A percentile compares a stretch with the other conserved stretches of the same genome.
Evolutionary conservation across 2,888 invertebrate genomes (phyloP).

Genomic region (Panorpa germanica): DNA sequence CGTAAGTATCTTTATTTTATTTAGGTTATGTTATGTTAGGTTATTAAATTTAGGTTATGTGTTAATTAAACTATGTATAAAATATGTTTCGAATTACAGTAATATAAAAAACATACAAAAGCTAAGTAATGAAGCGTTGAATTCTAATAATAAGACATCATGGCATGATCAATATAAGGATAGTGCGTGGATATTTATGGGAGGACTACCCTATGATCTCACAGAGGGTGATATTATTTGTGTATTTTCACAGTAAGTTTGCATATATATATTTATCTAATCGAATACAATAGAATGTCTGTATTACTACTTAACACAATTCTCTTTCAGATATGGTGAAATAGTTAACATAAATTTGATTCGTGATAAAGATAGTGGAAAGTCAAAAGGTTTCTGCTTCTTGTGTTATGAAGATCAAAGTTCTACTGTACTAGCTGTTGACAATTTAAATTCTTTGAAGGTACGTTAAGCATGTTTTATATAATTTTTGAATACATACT

Average conservation of each 20-base stretch:
- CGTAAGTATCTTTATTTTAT: conserved; percentile 24
- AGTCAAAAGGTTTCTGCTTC: conserved; percentile 88
- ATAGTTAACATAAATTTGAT: conserved; percentile 90
- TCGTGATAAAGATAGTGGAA: conserved; percentile 83
- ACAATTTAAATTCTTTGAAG: conserved; percentile 94
- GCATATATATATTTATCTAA: conserved; percentile 5
- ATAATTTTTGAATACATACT: conserved; percentile 3
- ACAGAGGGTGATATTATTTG: conserved; percentile 42
- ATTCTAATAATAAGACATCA: conserved; percentile 54
- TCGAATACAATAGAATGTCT: neutral
- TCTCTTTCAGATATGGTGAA: conserved; percentile 72
- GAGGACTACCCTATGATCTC: conserved; percentile 84
- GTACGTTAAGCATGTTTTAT: conserved; percentile 24
- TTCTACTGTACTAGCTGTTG: conserved; percentile 88
- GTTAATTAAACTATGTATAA: conserved; percentile 13
- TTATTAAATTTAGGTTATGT: conserved; percentile 34
- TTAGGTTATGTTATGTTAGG: conserved; percentile 8
- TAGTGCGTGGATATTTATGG: conserved; percentile 94
- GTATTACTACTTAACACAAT: conserved; percentile 9
- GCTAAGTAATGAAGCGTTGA: conserved; percentile 79
- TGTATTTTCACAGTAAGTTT: conserved; percentile 45
- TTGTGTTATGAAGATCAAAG: conserved; percentile 98
- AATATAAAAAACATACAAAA: conserved; percentile 87
- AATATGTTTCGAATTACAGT: conserved; percentile 47
- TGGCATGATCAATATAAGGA: conserved; percentile 92